Evolutionary conservation across 2,888 invertebrate species (phyloP), one percentile per base, ranked within the genome.

Genomic region (Orthosia cruda): DNA sequence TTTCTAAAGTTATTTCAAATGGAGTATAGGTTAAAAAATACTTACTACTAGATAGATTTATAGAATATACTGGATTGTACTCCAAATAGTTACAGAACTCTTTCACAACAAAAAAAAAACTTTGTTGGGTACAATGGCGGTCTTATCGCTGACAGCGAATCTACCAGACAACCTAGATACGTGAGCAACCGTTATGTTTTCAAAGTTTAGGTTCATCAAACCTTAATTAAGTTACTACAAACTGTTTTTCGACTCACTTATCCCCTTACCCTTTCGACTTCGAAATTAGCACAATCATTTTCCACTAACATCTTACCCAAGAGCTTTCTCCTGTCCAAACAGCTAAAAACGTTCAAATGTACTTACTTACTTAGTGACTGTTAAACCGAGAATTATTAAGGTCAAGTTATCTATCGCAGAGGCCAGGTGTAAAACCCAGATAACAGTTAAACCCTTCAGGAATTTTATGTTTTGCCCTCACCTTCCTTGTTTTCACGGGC

Each of bases 401-500:
- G 77, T 84, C 71, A 80, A 67, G 71, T 80, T 83, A 80, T 86
- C 76, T 86, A 84, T 77, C 13, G 79, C 72, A 52, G 74, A 74
- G 66, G 74, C 74, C 85, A 86, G 86, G 85, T 86, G 86, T 83
- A 83, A 83, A 83, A 78, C 80, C 72, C 73, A 78, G 87, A 83
- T 86, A 86, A 78, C 76, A 77, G 72, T 78, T 80, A 74, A 86
- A 80, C 85, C 86, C 80, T 86, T 80, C 71, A 74, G 76, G 72
- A 82, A 68, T 74, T 77, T 82, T 86, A 84, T 80, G 80, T 86
- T 83, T 84, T 59, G 79, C 77, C 64, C 84, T 81, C 62, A 71
- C 80, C 82, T 71, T 74, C 76, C 77, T 85, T 79, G 86, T 86
- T 86, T 84, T 86, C 86, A 86, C 86, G 86, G 82, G 54, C 84